Conservation (phyloP, 1,140 invertebrate genomes). For the Dreissena polymorpha region DNA sequence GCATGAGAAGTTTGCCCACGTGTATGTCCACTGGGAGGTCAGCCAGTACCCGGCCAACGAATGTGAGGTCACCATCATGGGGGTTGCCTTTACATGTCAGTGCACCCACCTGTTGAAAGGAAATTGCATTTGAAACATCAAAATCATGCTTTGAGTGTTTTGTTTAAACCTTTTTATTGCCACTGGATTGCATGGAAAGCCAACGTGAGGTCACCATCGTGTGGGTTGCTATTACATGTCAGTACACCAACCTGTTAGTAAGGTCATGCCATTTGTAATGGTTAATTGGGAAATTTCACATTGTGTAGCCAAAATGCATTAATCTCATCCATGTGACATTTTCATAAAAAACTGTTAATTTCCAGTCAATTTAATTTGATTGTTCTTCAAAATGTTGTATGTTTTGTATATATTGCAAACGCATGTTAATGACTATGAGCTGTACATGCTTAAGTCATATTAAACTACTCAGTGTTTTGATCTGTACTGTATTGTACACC, state of each 20-base stretch:
- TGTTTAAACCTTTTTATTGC: not conserved
- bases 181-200: constrained; percentile 85
- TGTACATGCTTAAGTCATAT: too few relatives aligned
- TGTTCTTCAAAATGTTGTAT: too few relatives aligned
- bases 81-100: constrained; percentile 82
- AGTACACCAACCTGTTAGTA: constrained; percentile 83
- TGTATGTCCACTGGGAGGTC: constrained; percentile 90
- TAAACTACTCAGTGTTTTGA: too few relatives aligned
- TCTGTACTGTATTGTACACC: too few relatives aligned
- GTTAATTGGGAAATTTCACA: too few relatives aligned
- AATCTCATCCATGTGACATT: too few relatives aligned
- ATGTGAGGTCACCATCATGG: constrained; percentile 94
- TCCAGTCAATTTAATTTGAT: too few relatives aligned
- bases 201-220: constrained; percentile 94
- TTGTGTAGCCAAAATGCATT: too few relatives aligned
- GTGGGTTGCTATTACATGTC: constrained; percentile 81
- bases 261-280: too few relatives aligned
- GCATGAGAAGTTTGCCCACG: constrained; percentile 90
- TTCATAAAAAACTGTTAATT: too few relatives aligned
- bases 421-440: too few relatives aligned
- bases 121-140: not conserved
- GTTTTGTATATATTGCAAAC: too few relatives aligned
- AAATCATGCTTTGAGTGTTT: not conserved
- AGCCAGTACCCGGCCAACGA: constrained; percentile 91
- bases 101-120: constrained; percentile 79